Evolutionary conservation across 2,888 invertebrate species (phyloP).

Genomic region (Tanytarsus gracilentus): DNA sequence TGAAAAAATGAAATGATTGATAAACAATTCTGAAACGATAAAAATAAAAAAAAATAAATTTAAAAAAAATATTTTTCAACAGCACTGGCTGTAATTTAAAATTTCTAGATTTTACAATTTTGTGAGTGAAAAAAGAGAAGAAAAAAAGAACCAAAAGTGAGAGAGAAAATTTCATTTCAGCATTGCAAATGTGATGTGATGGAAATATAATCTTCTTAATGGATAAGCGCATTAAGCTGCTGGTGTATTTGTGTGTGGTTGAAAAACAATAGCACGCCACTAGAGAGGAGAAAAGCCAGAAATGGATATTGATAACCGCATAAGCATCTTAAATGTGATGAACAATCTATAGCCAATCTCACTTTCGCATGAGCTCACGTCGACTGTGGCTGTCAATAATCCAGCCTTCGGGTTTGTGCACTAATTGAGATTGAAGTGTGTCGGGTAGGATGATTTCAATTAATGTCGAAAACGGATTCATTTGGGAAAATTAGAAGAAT

Average conservation of each 20-base stretch:
- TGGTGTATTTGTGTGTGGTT: not conserved
- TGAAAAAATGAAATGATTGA: no score
- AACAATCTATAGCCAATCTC: not conserved
- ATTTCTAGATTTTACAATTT: not conserved
- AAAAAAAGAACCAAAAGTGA: not conserved
- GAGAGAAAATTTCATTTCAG: not conserved
- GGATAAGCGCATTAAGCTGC: constrained; percentile 19
- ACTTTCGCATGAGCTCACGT: not conserved
- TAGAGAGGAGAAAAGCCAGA: not conserved
- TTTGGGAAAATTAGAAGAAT: not conserved
- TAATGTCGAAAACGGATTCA: not conserved
- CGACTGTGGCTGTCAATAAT: not conserved
- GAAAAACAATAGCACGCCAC: constrained; percentile 3
- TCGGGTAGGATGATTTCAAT: constrained; percentile 9
- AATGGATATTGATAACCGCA: constrained; percentile 7
- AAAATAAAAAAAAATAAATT: no score
- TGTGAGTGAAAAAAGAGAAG: not conserved
- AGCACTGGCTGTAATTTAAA: not conserved
- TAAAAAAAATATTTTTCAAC: no score
- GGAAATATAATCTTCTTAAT: constrained; percentile 24
- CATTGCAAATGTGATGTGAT: constrained; percentile 6
- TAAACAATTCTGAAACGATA: no score
- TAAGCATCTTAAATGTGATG: constrained; percentile 17
- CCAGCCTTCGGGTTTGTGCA: no score
- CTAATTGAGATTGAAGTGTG: constrained; percentile 2